Percentiles rank a stretch among this genome's conserved stretches.
Evolutionary conservation across 2,113 vertebrate genomes (phyloP).

Genomic region (Solea senegalensis): DNA sequence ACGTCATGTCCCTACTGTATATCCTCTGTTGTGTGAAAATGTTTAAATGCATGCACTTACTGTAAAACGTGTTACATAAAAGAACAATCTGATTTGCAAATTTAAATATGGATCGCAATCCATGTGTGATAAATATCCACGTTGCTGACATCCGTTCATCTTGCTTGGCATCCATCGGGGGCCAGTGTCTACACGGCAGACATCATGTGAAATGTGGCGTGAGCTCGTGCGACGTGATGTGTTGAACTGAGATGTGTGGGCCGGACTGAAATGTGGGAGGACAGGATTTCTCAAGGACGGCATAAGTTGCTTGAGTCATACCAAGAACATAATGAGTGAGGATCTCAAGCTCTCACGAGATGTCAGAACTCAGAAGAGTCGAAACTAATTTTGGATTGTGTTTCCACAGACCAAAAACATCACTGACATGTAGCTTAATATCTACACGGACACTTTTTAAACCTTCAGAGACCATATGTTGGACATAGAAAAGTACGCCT

Average conservation of each 20-base stretch:
- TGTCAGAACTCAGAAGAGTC: conserved; percentile 14
- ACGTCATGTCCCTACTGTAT: too few relatives aligned
- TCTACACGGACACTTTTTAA: too few relatives aligned
- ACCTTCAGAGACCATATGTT: too few relatives aligned
- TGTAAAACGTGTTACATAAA: neutral
- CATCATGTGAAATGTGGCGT: neutral
- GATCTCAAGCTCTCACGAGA: conserved; percentile 17
- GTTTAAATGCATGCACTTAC: neutral
- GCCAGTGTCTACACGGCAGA: conserved; percentile 27
- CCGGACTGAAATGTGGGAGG: conserved; percentile 36
- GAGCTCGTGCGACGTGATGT: conserved; percentile 36
- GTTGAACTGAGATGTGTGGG: conserved; percentile 40
- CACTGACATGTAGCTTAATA: too few relatives aligned
- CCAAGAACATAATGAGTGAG: conserved; percentile 44
- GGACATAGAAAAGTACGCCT: too few relatives aligned
- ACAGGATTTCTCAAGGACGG: conserved; percentile 41
- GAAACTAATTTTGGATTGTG: conserved; percentile 2
- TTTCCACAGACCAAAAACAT: neutral
- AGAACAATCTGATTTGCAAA: conserved; percentile 7
- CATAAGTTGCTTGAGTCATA: conserved; percentile 33
- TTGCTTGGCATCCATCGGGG: neutral
- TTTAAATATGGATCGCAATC: neutral
- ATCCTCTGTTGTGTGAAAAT: too few relatives aligned
- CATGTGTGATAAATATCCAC: neutral
- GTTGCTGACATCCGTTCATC: neutral